These are phyloP conservation scores for Drosophila burlai DNA, from an alignment of 1,140 invertebrate species.

Conservation along the genomic window DNA sequence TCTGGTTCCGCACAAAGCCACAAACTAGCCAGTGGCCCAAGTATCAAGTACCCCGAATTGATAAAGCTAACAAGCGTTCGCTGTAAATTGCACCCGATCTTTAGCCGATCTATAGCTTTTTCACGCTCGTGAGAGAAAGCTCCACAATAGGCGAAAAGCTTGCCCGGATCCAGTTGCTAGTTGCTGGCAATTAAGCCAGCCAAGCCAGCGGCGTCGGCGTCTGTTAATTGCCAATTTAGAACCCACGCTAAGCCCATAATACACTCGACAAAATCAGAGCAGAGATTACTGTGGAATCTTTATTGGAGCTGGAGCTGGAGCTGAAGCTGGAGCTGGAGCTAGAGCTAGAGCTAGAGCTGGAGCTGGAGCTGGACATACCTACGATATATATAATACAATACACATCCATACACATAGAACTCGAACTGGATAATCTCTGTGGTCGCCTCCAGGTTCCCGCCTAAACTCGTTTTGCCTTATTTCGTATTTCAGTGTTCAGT, in stretches of 20 bases:
- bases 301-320: constrained; percentile 34
- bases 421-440: constrained; percentile 16
- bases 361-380: constrained; percentile 27
- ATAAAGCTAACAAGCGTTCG: constrained; percentile 42
- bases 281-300: constrained; percentile 22
- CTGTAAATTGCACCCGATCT: not conserved
- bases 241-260: not conserved
- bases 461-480: constrained; percentile 3
- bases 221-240: constrained; percentile 8
- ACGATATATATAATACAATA: constrained; percentile 33
- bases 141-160: not conserved
- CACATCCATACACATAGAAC: constrained; percentile 47
- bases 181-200: constrained; percentile 20
- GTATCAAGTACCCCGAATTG: constrained; percentile 34
- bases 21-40: constrained; percentile 7
- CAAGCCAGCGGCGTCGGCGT: not conserved
- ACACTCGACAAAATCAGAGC: not conserved
- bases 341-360: constrained; percentile 1
- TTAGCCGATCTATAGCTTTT: constrained; percentile 20
- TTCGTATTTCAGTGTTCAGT: not conserved
- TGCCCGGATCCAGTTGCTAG: constrained; percentile 6
- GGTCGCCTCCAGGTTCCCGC: not conserved
- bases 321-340: constrained; percentile 4
- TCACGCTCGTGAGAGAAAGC: constrained; percentile 18
- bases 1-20: constrained; percentile 11